Conservation (phyloP, 53 echinoderm and acorn worm species). For the Apostichopus leukothele region DNA sequence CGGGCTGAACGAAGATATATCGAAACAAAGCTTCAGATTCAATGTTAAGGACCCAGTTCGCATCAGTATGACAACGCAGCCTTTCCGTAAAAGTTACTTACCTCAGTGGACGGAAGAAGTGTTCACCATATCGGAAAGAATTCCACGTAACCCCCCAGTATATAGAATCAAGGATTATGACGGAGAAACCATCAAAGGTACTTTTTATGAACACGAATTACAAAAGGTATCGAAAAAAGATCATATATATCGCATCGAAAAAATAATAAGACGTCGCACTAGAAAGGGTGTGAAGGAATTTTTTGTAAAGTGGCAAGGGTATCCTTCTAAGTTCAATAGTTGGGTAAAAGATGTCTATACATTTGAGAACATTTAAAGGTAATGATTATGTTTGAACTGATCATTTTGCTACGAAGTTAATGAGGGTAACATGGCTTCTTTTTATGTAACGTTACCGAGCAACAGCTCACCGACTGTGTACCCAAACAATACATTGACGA, state of each 20-base stretch:
- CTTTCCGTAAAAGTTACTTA: constrained; percentile 53
- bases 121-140: constrained; percentile 22
- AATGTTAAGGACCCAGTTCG: constrained; percentile 50
- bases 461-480: constrained; percentile 47
- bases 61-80: constrained; percentile 42
- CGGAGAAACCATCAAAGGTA: constrained; percentile 50
- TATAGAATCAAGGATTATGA: constrained; percentile 56
- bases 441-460: constrained; percentile 55
- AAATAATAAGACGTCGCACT: constrained; percentile 1
- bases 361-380: constrained; percentile 11
- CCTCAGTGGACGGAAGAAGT: constrained; percentile 59
- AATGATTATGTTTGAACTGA: neutral
- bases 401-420: neutral
- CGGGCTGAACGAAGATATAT: neutral
- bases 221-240: constrained; percentile 44
- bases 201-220: constrained; percentile 62
- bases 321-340: constrained; percentile 53
- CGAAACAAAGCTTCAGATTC: neutral
- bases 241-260: constrained; percentile 51
- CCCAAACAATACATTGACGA: constrained; percentile 53
- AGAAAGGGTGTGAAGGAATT: constrained; percentile 36
- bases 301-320: constrained; percentile 53
- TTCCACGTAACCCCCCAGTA: constrained; percentile 31
- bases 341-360: constrained; percentile 46
- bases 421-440: constrained; percentile 31